These are phyloP conservation scores for Gastracanthus pulcherrimus DNA, from an alignment of 2,888 invertebrate species.

Conservation along the genomic window DNA sequence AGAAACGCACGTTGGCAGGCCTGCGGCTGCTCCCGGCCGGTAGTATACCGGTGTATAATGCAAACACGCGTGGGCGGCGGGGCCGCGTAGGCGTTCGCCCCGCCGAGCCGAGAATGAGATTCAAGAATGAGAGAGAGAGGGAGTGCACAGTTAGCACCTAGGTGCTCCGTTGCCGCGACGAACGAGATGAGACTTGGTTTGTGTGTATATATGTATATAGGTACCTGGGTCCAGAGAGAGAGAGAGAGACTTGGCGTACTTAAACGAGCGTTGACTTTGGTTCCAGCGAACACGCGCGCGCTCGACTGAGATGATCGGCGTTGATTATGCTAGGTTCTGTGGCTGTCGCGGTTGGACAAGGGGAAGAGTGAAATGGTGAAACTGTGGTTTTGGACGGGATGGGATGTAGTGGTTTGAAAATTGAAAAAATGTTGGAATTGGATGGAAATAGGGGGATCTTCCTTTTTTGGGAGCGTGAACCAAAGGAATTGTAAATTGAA, in stretches of 20 bases:
- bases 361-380: no score
- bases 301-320: no score
- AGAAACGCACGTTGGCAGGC: constrained; percentile 63
- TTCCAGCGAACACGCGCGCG: no score
- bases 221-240: constrained; percentile 57
- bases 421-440: no score
- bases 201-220: not conserved
- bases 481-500: no score
- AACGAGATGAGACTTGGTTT: no score
- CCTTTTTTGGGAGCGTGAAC: no score
- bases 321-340: no score
- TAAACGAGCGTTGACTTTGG: constrained; percentile 67
- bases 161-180: not conserved
- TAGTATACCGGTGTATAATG: constrained; percentile 41
- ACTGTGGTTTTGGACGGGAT: no score
- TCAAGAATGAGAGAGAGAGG: not conserved
- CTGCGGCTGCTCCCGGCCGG: constrained; percentile 70
- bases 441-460: no score
- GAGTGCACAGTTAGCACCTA: not conserved
- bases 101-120: not conserved
- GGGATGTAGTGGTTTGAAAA: no score
- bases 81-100: constrained; percentile 60
- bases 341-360: no score
- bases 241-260: constrained; percentile 65
- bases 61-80: constrained; percentile 67